Conservation (phyloP, 2,797 vertebrate genomes). For the Sebastes ruberrimus region DNA sequence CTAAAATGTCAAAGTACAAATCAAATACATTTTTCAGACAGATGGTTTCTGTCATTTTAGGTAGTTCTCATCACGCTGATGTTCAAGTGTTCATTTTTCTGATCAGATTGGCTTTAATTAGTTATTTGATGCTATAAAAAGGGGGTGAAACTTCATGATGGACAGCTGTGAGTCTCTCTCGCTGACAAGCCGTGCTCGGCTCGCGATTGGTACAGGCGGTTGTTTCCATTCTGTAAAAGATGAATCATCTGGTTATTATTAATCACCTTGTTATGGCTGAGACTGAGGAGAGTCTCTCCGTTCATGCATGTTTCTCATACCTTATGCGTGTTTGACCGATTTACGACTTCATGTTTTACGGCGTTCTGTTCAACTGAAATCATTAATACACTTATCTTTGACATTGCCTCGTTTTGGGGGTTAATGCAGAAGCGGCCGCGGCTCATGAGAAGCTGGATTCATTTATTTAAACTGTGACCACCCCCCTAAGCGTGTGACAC, state of each 20-base stretch:
- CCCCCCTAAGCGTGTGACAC: conserved; percentile 53
- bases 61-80: too few species aligned
- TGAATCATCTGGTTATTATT: conserved; percentile 21
- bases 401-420: conserved; percentile 26
- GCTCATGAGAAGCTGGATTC: conserved; percentile 3
- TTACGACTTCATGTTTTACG: conserved; percentile 20
- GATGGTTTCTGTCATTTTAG: too few species aligned
- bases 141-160: too few species aligned
- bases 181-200: too few species aligned
- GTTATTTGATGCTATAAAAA: too few species aligned
- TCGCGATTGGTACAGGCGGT: accelerated
- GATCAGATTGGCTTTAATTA: accelerated
- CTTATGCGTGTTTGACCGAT: conserved; percentile 3
- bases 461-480: conserved; percentile 68
- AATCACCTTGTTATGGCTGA: conserved; percentile 15
- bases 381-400: conserved; percentile 45
- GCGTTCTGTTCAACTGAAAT: conserved; percentile 14
- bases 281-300: neutral
- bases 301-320: conserved; percentile 8
- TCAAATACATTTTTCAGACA: too few species aligned
- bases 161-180: too few species aligned
- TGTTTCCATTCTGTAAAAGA: neutral
- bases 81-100: too few species aligned
- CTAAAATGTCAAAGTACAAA: too few species aligned
- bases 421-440: neutral